Base-by-base conservation (phyloP, 2,113 vertebrate species). In the Cyprinodon brontotheroides region DNA sequence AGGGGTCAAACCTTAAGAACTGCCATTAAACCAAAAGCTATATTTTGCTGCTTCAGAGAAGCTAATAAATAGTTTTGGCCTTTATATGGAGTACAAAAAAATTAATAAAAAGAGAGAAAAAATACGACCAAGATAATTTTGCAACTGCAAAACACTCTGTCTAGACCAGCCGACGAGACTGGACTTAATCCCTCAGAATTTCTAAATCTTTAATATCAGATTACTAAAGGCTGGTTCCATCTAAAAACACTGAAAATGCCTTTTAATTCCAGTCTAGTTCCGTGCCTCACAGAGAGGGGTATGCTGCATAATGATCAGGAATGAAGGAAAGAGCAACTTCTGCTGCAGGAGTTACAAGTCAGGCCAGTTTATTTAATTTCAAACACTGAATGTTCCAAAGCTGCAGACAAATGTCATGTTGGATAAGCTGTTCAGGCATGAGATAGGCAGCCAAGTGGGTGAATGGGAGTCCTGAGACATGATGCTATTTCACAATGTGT, bases 131-230 rank as follows among this genome's bases (percentile, higher is more conserved):
- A 61, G 45, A 41, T 50, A 83, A 61, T 37, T 65, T 79, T 72
- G 61, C 61, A 59, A 43, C 63, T 77, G 15, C 81, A 78, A 14
- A 40, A 75, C 79, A 82, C 76, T 73, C 70, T 70, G 91, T 92
- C 91, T 90, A 92, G 92, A 93, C 29, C 91, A 85, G 71, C 68
- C n/a, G 88, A 84, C 89, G 80, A 91, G 87, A 89, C 87, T 68
- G 65, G 65, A 84, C 85, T 87, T 75, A 86, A 85, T 90, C 79
- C 72, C 85, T 64, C 78, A 64, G 75, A 81, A 83, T 87, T 89
- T 89, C 88, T 77, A 82, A 88, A 92, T 89, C 89, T 85, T 66
- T 78, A 89, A 89, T 84, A 73, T 14, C 65, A 85, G 86, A 91
- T 90, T 89, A 90, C 85, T 83, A 2, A 13, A 79, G 70, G 77